phyloP scores from a whole-genome alignment of 92 coral and sea anemone species.

The Porites evermanni region DNA sequence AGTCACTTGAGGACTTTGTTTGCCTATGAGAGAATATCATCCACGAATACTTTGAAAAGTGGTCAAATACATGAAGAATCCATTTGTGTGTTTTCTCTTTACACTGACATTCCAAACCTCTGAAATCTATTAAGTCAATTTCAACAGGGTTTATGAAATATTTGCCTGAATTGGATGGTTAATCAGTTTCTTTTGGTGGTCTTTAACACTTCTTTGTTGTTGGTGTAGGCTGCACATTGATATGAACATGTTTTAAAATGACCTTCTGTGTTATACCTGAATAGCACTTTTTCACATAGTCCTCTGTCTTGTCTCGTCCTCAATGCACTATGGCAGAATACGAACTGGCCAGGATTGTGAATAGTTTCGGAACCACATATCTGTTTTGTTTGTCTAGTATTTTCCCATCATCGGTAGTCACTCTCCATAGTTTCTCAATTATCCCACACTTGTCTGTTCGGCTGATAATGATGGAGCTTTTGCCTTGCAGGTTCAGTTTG shows the following conservation, averaged over 20 bases:
- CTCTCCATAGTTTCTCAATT: constrained; percentile 14
- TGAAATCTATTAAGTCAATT: constrained; percentile 24
- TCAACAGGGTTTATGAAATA: constrained; percentile 44
- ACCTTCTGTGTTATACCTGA: constrained; percentile 52
- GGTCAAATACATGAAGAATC: constrained; percentile 51
- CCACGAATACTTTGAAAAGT: constrained; percentile 50
- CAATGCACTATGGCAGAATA: constrained; percentile 43
- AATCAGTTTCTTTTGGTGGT: constrained; percentile 42
- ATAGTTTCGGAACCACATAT: constrained; percentile 36
- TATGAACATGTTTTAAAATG: constrained; percentile 31
- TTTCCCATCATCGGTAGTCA: constrained; percentile 34
- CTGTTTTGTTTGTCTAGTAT: constrained; percentile 29
- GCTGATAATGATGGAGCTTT: not conserved
- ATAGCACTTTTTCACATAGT: constrained; percentile 15
- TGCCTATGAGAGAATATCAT: constrained; percentile 24
- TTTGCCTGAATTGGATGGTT: constrained; percentile 35
- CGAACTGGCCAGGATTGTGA: constrained; percentile 6
- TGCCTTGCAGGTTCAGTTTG: not conserved
- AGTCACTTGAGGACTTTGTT: constrained; percentile 35
- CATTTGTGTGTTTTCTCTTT: constrained; percentile 10
- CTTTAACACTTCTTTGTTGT: constrained; percentile 45
- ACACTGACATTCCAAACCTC: constrained; percentile 17
- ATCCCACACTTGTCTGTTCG: not conserved
- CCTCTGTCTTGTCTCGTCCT: constrained; percentile 47
- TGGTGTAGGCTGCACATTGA: constrained; percentile 31